These are phyloP conservation scores for Mellivora capensis DNA, from an alignment of 2,113 vertebrate genomes.

Conservation along the genomic window DNA sequence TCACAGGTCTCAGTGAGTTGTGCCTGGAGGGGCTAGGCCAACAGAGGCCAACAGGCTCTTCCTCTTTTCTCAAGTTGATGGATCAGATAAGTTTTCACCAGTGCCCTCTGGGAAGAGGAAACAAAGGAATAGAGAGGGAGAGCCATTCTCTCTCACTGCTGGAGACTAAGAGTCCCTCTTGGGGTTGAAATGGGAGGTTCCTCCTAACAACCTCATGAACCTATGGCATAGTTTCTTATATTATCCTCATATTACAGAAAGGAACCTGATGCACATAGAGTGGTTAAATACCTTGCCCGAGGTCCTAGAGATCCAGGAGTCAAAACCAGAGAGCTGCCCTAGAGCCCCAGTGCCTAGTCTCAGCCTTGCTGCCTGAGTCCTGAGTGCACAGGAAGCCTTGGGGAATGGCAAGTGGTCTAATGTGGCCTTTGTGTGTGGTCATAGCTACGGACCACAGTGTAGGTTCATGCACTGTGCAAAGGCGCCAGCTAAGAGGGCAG, in stretches of 20 bases:
- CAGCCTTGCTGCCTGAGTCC: background rate
- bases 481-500: background rate
- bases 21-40: background rate
- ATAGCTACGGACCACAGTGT: no score
- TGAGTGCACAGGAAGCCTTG: background rate
- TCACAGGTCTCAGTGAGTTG: background rate
- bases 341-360: background rate
- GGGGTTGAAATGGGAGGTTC: background rate
- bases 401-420: background rate
- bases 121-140: background rate
- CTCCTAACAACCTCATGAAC: background rate
- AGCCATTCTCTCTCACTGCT: background rate
- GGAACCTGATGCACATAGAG: background rate
- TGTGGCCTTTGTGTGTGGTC: fast-evolving
- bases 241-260: background rate
- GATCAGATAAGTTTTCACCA: background rate
- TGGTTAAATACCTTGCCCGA: background rate
- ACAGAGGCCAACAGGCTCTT: background rate
- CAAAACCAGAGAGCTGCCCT: background rate
- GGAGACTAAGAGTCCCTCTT: background rate
- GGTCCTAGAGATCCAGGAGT: background rate
- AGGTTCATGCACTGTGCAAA: background rate
- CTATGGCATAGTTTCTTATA: background rate
- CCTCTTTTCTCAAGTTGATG: background rate
- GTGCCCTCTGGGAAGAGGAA: background rate